A percentile compares a stretch with the other conserved stretches of the same genome.
These are phyloP conservation scores for Noctua pronuba DNA, from an alignment of 2,888 invertebrate genomes.

Conservation along the genomic window DNA sequence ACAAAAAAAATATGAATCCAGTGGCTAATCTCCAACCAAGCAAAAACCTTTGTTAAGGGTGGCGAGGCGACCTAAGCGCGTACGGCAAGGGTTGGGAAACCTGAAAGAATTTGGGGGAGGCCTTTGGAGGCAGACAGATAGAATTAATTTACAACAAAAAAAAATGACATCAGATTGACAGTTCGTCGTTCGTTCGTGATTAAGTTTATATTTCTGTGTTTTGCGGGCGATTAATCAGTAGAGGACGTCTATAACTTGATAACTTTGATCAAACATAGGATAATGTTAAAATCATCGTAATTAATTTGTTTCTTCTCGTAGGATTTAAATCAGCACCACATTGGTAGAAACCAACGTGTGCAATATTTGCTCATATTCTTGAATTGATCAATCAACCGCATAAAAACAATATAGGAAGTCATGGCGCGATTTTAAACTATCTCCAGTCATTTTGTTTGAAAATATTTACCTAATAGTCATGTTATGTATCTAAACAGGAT, in stretches of 20 bases:
- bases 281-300: neutral
- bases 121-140: neutral
- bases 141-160: too few species aligned
- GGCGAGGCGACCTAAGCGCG: too few species aligned
- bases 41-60: too few species aligned
- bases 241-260: neutral
- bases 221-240: neutral
- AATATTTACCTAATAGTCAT: neutral
- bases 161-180: too few species aligned
- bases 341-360: too few species aligned
- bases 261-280: neutral
- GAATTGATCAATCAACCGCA: neutral
- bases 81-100: too few species aligned
- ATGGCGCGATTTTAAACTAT: neutral
- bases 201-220: too few species aligned
- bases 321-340: neutral
- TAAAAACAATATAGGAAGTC: neutral
- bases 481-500: slow-evolving; percentile 15
- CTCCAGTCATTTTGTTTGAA: neutral
- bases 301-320: neutral
- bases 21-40: too few species aligned
- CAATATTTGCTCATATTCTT: neutral
- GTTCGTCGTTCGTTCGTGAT: too few species aligned
- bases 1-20: too few species aligned
- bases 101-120: too few species aligned